Base-by-base conservation (phyloP, 2,888 invertebrate species). In the Chesias legatella region DNA sequence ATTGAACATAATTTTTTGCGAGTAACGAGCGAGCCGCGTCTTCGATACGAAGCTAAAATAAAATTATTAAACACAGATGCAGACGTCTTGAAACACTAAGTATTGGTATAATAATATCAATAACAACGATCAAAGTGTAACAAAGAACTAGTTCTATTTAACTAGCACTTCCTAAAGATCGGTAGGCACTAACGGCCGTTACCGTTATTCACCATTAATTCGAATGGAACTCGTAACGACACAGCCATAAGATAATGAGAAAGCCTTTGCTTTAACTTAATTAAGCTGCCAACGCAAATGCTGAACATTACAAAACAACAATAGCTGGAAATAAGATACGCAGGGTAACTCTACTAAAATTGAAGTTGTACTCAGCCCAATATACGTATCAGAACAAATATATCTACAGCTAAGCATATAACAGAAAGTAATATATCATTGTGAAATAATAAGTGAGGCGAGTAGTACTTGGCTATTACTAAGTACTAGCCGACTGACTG, bases 161-260 rank as follows among this genome's bases (percentile, higher is more conserved):
- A 35, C 22, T 28, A 35, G 27, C 41, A 32, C 28, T 35, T 22
- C 25, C 33, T 17, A 40, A 30, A 33, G 38, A 40, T 41, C 20
- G 13, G 23, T 31, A 42, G 33, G n/a, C n/a, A n/a, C n/a, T 28
- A 21, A 13, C 8, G 17, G 45, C 35, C 10, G 43, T 41, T 26
- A 22, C 45, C 28, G 42, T 37, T 55, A 53, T 51, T 51, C 48
- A 43, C 44, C 43, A 54, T 55, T 54, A 49, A 58, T 47, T 50
- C 41, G 38, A 50, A 52, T 45, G 42, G 47, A 51, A 45, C 33
- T 41, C 40, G 40, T 44, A 55, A 52, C 44, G 44, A 55, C 48
- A 38, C 48, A 48, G 49, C 51, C 55, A 48, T 37, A 42, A 58
- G 49, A 51, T 67, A 67, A 67, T 57, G 58, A 47, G 39, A 63